These are phyloP conservation scores for Phaedon cochleariae DNA, from an alignment of 2,888 invertebrate genomes.

Conservation along the genomic window DNA sequence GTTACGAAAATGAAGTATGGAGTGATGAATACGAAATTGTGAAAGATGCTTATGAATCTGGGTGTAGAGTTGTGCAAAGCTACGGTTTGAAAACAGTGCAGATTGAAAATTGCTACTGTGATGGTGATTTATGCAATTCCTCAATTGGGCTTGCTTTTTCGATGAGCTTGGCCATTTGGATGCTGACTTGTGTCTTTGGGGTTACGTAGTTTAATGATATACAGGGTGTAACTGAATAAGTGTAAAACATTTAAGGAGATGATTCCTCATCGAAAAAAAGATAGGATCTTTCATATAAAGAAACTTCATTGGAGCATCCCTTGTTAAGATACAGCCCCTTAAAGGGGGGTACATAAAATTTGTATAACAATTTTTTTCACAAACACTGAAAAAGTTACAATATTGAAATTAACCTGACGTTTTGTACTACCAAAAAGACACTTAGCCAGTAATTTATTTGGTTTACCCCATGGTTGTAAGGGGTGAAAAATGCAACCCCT, in stretches of 20 bases:
- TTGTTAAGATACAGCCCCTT: too few species aligned
- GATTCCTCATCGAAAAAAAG: too few species aligned
- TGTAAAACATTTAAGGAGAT: too few species aligned
- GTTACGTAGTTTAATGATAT: too few species aligned
- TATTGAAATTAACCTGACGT: neutral
- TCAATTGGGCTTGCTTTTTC: neutral
- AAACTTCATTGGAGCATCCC: too few species aligned
- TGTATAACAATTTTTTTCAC: neutral
- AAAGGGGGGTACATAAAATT: conserved; percentile 1
- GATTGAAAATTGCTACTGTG: conserved; percentile 42
- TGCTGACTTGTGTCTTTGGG: too few species aligned
- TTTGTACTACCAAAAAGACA: neutral
- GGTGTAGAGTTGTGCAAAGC: conserved; percentile 32
- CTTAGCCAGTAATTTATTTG: conserved; percentile 1
- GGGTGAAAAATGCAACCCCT: neutral
- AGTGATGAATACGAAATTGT: conserved; percentile 26
- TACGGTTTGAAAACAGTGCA: conserved; percentile 30
- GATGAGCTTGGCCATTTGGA: neutral
- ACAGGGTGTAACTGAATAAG: too few species aligned
- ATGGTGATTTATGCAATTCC: conserved; percentile 39
- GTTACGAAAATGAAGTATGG: conserved; percentile 25
- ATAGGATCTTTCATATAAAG: too few species aligned
- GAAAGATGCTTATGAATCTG: conserved; percentile 34
- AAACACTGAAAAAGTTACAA: neutral
- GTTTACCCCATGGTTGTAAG: neutral